phyloP scores from a whole-genome alignment of 2,113 vertebrate species.

The Megaceryle maxima region DNA sequence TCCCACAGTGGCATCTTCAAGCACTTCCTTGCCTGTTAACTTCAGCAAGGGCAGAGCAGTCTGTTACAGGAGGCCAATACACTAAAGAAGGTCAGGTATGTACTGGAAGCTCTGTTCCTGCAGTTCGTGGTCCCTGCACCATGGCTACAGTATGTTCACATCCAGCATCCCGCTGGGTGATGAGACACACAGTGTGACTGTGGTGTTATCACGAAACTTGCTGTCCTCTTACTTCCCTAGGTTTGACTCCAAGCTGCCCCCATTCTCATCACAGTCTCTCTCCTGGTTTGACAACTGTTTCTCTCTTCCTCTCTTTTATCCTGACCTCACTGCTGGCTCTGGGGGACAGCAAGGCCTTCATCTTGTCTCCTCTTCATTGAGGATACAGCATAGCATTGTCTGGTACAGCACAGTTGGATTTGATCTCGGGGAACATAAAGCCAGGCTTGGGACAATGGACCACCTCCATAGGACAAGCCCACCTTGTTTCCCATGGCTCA shows the following conservation, averaged over 20 bases:
- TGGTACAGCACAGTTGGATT: neutral
- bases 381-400: neutral
- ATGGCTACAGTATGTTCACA: neutral
- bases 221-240: fast-evolving
- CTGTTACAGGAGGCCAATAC: neutral
- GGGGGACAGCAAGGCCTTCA: neutral
- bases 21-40: neutral
- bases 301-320: neutral
- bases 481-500: neutral
- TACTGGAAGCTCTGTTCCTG: neutral
- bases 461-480: neutral
- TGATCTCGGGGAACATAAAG: neutral
- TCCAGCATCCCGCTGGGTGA: neutral
- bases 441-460: neutral
- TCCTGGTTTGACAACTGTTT: neutral
- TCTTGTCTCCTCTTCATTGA: neutral
- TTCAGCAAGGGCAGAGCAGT: neutral
- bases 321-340: neutral
- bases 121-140: neutral
- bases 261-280: neutral
- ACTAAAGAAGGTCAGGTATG: neutral
- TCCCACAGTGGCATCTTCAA: neutral
- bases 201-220: neutral
- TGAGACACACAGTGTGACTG: neutral
- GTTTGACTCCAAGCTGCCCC: neutral